Conservation (phyloP, 2,797 vertebrate genomes). For the Lagorchestes hirsutus region DNA sequence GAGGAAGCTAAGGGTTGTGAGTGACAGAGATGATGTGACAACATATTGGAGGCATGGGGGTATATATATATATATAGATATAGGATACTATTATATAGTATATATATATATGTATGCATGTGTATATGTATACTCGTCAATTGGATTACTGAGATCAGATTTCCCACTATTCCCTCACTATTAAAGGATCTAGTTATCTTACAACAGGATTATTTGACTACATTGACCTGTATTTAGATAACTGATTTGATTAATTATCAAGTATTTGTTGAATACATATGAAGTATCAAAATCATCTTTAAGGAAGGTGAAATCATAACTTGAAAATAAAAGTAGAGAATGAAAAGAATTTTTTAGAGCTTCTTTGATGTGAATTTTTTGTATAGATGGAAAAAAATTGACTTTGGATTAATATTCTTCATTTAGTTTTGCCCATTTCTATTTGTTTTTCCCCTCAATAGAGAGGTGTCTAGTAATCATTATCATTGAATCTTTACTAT, state of each 20-base stretch:
- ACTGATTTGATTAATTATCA: neutral
- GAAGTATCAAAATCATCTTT: neutral
- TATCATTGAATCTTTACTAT: neutral
- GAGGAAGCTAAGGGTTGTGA: too few relatives aligned
- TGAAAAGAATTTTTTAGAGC: neutral
- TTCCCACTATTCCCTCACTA: neutral
- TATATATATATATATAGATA: too few relatives aligned
- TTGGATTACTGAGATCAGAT: neutral
- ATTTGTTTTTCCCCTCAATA: neutral
- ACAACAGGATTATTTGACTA: constrained; percentile 8
- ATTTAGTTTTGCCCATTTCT: neutral
- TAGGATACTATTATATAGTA: too few relatives aligned
- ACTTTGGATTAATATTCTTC: constrained; percentile 31
- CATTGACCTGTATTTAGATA: constrained; percentile 20
- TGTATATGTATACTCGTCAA: neutral
- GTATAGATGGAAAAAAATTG: neutral
- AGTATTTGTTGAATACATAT: constrained; percentile 10
- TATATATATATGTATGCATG: too few relatives aligned
- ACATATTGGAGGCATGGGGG: too few relatives aligned
- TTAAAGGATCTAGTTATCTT: neutral
- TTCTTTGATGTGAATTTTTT: constrained; percentile 27
- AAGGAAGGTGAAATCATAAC: neutral
- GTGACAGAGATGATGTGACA: too few relatives aligned
- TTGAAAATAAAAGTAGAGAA: neutral
- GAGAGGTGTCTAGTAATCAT: neutral